Conservation (phyloP, 2,888 invertebrate species). For the Polyommatus iphigenia region DNA sequence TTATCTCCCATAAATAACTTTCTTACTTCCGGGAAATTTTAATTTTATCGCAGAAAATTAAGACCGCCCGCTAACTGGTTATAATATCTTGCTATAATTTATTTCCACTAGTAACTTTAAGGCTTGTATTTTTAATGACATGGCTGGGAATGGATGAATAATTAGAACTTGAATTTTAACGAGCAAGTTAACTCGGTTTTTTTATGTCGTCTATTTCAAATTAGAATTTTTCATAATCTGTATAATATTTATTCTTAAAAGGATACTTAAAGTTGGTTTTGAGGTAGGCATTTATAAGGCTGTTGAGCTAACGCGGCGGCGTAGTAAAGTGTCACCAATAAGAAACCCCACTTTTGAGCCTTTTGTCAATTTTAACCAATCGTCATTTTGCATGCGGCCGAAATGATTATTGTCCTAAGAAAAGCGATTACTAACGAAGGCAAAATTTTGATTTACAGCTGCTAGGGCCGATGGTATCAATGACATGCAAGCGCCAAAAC, state of each 20-base stretch:
- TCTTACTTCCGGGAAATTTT: neutral
- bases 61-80: constrained; percentile 17
- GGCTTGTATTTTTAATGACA: constrained; percentile 29
- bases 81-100: constrained; percentile 27
- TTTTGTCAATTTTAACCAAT: too few relatives aligned
- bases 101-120: constrained; percentile 19
- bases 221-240: neutral
- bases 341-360: too few relatives aligned
- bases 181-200: neutral
- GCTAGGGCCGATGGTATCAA: too few relatives aligned
- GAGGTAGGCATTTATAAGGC: too few relatives aligned
- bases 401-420: too few relatives aligned
- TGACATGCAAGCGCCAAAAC: too few relatives aligned
- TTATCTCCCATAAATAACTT: constrained; percentile 20
- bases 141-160: constrained; percentile 13
- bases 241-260: neutral
- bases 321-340: too few relatives aligned
- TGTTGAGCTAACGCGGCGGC: too few relatives aligned
- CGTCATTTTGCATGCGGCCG: too few relatives aligned
- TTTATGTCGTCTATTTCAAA: neutral
- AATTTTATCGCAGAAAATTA: constrained; percentile 25
- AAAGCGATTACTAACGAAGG: too few relatives aligned
- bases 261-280: neutral
- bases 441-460: too few relatives aligned
- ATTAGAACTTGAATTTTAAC: constrained; percentile 22